Evolutionary conservation across 2,113 vertebrate species (phyloP), one percentile per base, ranked within the genome.

Genomic region (Nipponia nippon): DNA sequence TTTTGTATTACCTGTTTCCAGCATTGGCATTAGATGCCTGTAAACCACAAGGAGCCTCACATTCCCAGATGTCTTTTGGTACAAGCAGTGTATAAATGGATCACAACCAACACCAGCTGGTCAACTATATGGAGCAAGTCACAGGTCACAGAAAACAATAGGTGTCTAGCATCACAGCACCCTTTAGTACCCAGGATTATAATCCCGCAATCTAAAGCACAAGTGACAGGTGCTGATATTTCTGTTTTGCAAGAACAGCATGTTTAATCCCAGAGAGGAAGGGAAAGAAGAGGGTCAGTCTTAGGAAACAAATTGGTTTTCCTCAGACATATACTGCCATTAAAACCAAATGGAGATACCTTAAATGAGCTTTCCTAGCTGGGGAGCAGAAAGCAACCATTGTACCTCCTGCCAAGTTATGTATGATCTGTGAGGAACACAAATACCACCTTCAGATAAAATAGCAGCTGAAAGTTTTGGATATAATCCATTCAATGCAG

Each of bases 221-320:
- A 34, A 66, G 10, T 56, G 25, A 10, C 7, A 6, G 16, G 3
- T 50, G 8, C 5, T 79, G 0, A 0, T 50, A 61, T 27, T 86
- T 70, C 58, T 83, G 49, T 19, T 83, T 58, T 69, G 17, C 29
- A 77, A 66, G 55, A 58, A 1, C 34, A 56, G 2, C 10, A 21
- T 4, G 2, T 59, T 81, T 79, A 89, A 65, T 52, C 16, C 29
- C 15, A 87, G 22, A 63, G 16, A 83, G 3, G 7, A 18, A 67
- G 30, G 17, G 9, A 61, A 77, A 76, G 22, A 79, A 61, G 17
- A 72, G 1, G 7, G 2, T 59, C 3, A 38, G 38, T 75, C 26
- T 76, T 58, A 38, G 52, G 46, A 72, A 76, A 25, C 3, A 42
- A 40, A 15, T 18, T 26, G 2, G 2, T 88, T 93, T 75, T 78